phyloP scores from a whole-genome alignment of 92 coral and sea anemone genomes.

The Epizoanthus illoricatus region DNA sequence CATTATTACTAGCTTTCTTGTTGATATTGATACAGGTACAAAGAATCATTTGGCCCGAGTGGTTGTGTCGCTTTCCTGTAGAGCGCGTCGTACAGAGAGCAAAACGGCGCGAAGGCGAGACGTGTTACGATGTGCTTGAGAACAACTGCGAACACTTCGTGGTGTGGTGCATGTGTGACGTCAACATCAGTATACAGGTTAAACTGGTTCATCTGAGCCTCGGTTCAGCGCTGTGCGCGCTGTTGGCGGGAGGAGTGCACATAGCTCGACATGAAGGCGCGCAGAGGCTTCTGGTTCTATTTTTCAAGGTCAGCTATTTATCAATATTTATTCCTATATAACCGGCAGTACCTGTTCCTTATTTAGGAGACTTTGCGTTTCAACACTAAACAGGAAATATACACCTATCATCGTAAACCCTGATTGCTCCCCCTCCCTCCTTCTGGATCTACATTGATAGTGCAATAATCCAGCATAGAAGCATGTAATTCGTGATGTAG shows the following conservation, averaged over 20 bases:
- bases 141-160: conserved; percentile 47
- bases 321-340: too few relatives aligned
- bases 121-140: conserved; percentile 10
- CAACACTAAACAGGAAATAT: too few relatives aligned
- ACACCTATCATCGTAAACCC: too few relatives aligned
- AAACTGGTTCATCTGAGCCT: not conserved
- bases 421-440: too few relatives aligned
- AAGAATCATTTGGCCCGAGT: conserved; percentile 46
- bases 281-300: conserved; percentile 8
- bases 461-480: too few relatives aligned
- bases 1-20: not conserved
- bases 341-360: too few relatives aligned
- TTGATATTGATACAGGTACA: conserved; percentile 25
- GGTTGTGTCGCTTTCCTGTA: conserved; percentile 31
- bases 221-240: conserved; percentile 15
- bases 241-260: conserved; percentile 34
- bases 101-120: conserved; percentile 23
- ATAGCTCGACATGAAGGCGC: conserved; percentile 29
- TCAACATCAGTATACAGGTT: conserved; percentile 23
- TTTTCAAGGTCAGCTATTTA: conserved; percentile 17
- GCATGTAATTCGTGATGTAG: too few relatives aligned
- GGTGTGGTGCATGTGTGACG: conserved; percentile 46
- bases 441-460: too few relatives aligned
- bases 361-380: too few relatives aligned
- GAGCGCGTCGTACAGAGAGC: conserved; percentile 42